phyloP scores from a whole-genome alignment of 2,797 vertebrate species.

The Peromyscus aztecus region DNA sequence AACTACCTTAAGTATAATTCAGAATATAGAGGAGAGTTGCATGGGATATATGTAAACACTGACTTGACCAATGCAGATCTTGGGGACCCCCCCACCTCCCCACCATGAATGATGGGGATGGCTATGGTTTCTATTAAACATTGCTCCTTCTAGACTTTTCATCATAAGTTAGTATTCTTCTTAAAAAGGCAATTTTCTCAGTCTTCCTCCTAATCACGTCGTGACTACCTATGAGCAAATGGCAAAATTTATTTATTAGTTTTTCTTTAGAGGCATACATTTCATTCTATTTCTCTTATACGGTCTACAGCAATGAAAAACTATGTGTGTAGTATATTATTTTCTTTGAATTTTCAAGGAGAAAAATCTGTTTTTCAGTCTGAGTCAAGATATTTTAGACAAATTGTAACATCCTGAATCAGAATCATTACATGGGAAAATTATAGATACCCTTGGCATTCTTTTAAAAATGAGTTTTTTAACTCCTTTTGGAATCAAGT shows the following conservation, averaged over 20 bases:
- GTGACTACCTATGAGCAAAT: not conserved
- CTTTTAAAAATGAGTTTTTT: conserved; percentile 25
- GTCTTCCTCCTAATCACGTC: not conserved
- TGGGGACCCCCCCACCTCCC: not conserved
- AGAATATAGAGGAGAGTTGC: not conserved
- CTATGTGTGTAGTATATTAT: not conserved
- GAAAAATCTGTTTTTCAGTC: not conserved
- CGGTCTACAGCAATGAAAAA: not conserved
- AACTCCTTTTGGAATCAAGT: not conserved
- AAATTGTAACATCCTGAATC: conserved; percentile 11
- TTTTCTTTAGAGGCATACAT: not conserved
- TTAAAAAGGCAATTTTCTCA: not conserved
- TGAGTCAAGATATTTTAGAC: conserved; percentile 30
- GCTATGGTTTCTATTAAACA: not conserved
- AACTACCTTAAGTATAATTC: not conserved
- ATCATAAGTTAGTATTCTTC: not conserved
- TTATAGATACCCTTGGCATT: conserved; percentile 3
- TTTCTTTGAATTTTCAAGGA: conserved; percentile 5
- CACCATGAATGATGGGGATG: not conserved
- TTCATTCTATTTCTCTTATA: conserved; percentile 32
- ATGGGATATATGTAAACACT: not conserved
- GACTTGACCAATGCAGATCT: not conserved
- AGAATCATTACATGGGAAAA: not conserved
- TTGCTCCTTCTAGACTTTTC: not conserved
- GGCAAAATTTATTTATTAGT: conserved; percentile 15